Conservation (phyloP, 2,888 invertebrate species). For the Aphelenchoides bicaudatus region DNA sequence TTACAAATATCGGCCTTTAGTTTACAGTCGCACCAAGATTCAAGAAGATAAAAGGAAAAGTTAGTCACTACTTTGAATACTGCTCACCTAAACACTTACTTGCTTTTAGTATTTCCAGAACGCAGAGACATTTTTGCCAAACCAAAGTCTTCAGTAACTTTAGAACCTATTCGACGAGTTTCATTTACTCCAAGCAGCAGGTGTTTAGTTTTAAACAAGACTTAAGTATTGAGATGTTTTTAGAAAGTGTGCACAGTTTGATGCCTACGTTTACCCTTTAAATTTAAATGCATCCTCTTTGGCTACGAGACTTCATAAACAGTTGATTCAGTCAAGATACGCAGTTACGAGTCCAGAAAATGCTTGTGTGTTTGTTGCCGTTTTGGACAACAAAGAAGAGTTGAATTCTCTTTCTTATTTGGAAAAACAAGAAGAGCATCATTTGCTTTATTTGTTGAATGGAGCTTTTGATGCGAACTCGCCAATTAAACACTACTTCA, state of each 20-base stretch:
- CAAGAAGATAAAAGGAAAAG: constrained; percentile 18
- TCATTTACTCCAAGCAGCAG: not conserved
- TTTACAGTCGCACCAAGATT: constrained; percentile 5
- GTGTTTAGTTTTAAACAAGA: not conserved
- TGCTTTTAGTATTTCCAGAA: constrained; percentile 16
- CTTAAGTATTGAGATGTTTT: not conserved
- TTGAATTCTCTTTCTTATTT: not conserved
- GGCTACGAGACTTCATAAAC: constrained; percentile 9
- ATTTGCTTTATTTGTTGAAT: not conserved
- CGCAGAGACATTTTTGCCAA: constrained; percentile 14
- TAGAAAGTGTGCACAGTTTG: constrained; percentile 16
- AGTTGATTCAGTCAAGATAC: constrained; percentile 7
- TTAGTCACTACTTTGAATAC: not conserved
- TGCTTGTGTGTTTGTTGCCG: constrained; percentile 34
- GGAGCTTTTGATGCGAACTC: not conserved
- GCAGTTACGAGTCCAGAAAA: constrained; percentile 9
- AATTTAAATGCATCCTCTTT: not conserved
- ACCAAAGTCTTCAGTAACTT: not conserved
- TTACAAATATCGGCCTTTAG: constrained; percentile 9
- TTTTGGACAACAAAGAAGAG: constrained; percentile 23
- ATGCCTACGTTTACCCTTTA: constrained; percentile 13
- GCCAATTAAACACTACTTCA: not conserved
- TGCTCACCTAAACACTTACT: not conserved
- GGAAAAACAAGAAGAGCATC: constrained; percentile 6
- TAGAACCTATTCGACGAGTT: not conserved